Base-by-base conservation (phyloP, 2,113 vertebrate species). In the Fregata magnificens region DNA sequence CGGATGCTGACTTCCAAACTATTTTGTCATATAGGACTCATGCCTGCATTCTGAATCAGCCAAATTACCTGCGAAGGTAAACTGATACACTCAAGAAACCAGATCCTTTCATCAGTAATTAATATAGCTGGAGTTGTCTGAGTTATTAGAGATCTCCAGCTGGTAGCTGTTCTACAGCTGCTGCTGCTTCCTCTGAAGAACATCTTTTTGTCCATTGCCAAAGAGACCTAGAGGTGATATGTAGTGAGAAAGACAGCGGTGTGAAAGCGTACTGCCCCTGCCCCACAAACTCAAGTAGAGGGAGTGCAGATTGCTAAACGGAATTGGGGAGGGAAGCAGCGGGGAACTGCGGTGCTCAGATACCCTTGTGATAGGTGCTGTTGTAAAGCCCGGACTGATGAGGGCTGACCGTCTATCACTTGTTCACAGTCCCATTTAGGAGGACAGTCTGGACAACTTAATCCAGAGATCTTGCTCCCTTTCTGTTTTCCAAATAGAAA, bases 81-180 rank as follows among this genome's bases (percentile, higher is more conserved):
- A 90, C 4, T 2, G 47, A 83, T 65, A 71, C 29, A 65, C 44
- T 63, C 20, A 65, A 32, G 38, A 83, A 83, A 86, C 2, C 10
- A 69, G 32, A 59, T 45, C 53, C 53, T 82, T 76, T 47, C 22
- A 34, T 40, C 80, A 38, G 24, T 31, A 50, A 63, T 40, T 62
- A 67, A 13, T 13, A 11, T 4, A 66, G 8, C 38, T 26, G 28
- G 34, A 81, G 8, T 5, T 65, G n/a, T 47, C 58, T 0, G 0
- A 55, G 38, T 28, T 72, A 24, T 17, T 38, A 61, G 44, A 56
- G 21, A 47, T 11, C 16, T 69, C 47, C 67, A 62, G 3, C 34
- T 40, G 21, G 31, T 19, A 58, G 25, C n/a, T 53, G 15, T 32
- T 66, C 56, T 38, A 45, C 29, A 91, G 42, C 47, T 63, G 19